phyloP scores from a whole-genome alignment of 2,888 invertebrate species.

The Hipparchia sbordonii region DNA sequence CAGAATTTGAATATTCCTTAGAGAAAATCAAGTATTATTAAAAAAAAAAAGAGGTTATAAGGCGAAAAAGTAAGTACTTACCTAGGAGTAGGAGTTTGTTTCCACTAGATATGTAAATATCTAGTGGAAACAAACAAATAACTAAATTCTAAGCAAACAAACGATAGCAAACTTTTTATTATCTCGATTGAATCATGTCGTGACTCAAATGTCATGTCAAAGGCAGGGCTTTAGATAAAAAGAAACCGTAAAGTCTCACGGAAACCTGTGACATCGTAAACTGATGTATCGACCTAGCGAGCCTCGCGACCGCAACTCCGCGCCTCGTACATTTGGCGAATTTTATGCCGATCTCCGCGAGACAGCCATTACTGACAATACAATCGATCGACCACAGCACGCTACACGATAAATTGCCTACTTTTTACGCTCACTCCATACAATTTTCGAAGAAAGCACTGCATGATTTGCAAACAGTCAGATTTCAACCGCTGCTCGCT shows the following conservation, averaged over 20 bases:
- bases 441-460: conserved; percentile 58
- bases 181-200: conserved; percentile 27
- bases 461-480: conserved; percentile 67
- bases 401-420: conserved; percentile 69
- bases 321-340: conserved; percentile 65
- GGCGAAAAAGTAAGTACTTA: background rate
- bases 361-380: conserved; percentile 55
- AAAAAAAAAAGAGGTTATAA: background rate
- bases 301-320: conserved; percentile 54
- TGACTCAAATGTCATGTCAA: conserved; percentile 27
- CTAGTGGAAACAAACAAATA: conserved; percentile 10
- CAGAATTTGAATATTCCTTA: background rate
- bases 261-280: conserved; percentile 41
- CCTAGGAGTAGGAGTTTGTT: background rate
- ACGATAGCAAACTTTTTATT: conserved; percentile 10
- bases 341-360: conserved; percentile 70
- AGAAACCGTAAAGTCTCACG: conserved; percentile 37
- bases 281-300: too few species aligned
- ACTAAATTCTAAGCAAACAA: conserved; percentile 6
- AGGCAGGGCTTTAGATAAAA: conserved; percentile 39
- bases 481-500: conserved; percentile 55
- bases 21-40: background rate
- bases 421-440: conserved; percentile 70
- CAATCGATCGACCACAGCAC: conserved; percentile 74
- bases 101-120: background rate